Conservation (phyloP, 2,113 vertebrate species). For the Phycodurus eques region DNA sequence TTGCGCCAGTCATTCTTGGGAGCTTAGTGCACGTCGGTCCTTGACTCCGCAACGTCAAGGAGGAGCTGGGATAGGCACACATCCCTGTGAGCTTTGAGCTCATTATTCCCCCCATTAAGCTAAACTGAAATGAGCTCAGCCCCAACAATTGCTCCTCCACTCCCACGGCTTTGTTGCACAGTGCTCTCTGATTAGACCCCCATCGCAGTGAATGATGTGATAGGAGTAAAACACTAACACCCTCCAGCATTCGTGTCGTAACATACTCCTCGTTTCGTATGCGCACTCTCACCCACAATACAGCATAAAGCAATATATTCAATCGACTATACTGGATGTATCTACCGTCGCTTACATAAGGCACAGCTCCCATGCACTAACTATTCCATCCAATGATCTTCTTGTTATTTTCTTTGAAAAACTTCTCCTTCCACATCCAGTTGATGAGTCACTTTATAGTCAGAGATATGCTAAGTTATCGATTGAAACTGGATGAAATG, state of each 20-base stretch:
- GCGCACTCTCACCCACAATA: neutral
- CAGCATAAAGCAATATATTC: neutral
- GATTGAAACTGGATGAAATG: conserved; percentile 9
- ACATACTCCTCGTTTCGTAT: conserved; percentile 7
- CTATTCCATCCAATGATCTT: neutral
- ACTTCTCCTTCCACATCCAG: neutral
- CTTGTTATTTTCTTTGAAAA: neutral
- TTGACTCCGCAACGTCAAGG: conserved; percentile 29
- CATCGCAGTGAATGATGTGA: conserved; percentile 28
- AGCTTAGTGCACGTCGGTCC: conserved; percentile 14
- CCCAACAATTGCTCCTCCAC: neutral
- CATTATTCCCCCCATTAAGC: conserved; percentile 27
- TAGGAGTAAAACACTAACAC: conserved; percentile 20
- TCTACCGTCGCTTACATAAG: neutral
- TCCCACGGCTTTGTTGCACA: conserved; percentile 8
- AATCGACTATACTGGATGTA: neutral
- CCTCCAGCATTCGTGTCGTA: conserved; percentile 29
- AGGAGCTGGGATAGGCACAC: conserved; percentile 10
- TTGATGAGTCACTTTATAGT: conserved; percentile 3
- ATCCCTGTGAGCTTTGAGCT: conserved; percentile 22
- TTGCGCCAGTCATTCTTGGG: neutral
- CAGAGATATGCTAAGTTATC: neutral
- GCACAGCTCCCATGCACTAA: neutral
- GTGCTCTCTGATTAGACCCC: conserved; percentile 21
- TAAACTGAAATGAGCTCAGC: conserved; percentile 20